phyloP scores from a whole-genome alignment of 2,797 vertebrate genomes.

The Enteromius thamalakanensis region DNA sequence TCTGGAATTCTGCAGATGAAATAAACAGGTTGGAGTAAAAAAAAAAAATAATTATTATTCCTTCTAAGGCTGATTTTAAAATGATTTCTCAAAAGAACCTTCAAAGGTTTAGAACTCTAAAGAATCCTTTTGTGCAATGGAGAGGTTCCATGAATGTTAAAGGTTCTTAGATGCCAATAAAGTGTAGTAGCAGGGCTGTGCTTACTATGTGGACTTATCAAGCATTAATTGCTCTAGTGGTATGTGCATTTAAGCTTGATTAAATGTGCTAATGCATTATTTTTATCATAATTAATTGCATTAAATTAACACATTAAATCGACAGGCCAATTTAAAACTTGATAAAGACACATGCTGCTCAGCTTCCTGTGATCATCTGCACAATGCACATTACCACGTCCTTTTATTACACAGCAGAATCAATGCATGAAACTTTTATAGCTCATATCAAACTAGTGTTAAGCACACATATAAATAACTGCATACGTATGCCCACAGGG shows the following conservation, averaged over 20 bases:
- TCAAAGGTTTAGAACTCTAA: neutral
- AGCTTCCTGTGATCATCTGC: constrained; percentile 20
- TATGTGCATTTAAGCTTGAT: constrained; percentile 25
- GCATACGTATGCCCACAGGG: constrained; percentile 61
- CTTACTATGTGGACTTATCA: neutral
- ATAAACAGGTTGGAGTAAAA: neutral
- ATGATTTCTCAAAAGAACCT: neutral
- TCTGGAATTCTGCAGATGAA: neutral
- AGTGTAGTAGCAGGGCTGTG: neutral
- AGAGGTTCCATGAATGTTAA: neutral
- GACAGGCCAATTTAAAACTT: neutral
- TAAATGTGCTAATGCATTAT: constrained; percentile 10
- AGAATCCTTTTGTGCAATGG: neutral
- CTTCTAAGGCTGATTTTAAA: neutral
- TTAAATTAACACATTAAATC: constrained; percentile 11
- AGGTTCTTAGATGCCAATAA: neutral
- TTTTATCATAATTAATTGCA: constrained; percentile 28
- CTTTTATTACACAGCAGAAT: constrained; percentile 43
- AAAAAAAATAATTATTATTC: neutral
- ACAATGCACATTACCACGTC: constrained; percentile 19
- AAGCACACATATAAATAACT: constrained; percentile 64
- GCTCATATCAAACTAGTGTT: constrained; percentile 51
- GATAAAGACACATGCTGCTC: constrained; percentile 14
- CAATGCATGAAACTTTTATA: constrained; percentile 58
- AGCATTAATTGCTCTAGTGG: neutral